Evolutionary conservation across 1,140 invertebrate genomes (phyloP), one percentile per base, ranked within the genome.

Genomic region (Temnothorax nylanderi): DNA sequence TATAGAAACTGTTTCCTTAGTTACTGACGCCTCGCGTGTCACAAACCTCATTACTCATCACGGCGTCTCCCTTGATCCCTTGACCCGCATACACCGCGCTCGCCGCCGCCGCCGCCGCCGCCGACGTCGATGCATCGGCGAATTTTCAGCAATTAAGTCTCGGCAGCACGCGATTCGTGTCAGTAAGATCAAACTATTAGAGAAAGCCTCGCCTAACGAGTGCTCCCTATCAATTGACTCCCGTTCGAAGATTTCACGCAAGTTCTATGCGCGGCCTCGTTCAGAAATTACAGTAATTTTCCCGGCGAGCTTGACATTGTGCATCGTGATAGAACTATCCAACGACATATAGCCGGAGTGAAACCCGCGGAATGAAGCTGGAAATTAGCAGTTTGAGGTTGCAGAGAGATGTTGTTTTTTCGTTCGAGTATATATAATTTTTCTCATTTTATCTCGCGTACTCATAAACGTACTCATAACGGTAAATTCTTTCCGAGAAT

Each of bases 11-110:
- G 56, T 54, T 89, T 87, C 84, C 76, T 87, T 87, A 82, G 71
- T 81, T 75, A 18, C 47, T 49, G 69, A 76, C 54, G 49, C 86
- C 51, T 76, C 76, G 76, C 51, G 71, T 82, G 74, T 89, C 84
- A 71, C n/a, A 87, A 86, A 89, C 49, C 49, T 21, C 88, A 44
- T 89, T 86, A 78, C 41, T 88, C 74, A 67, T 89, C 80, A 26
- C 26, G 44, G 11, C 67, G 58, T 81, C 87, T 71, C 64, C 84
- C 82, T 75, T 85, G 82, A 85, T 71, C 64, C 84, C 82, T 75
- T 85, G 82, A 85, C 74, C 82, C 51, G 82, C 60, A 76, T 85
- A 67, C 13, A 26, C 26, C 26, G 34, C 13, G 21, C 16, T 44
- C 6, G 34, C 44, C 44, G 21, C n/a, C n/a, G 62, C n/a, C 18